A percentile compares a stretch with the other conserved stretches of the same genome.
Conservation (phyloP, 1,140 invertebrate species). For the Hyles euphorbiae region DNA sequence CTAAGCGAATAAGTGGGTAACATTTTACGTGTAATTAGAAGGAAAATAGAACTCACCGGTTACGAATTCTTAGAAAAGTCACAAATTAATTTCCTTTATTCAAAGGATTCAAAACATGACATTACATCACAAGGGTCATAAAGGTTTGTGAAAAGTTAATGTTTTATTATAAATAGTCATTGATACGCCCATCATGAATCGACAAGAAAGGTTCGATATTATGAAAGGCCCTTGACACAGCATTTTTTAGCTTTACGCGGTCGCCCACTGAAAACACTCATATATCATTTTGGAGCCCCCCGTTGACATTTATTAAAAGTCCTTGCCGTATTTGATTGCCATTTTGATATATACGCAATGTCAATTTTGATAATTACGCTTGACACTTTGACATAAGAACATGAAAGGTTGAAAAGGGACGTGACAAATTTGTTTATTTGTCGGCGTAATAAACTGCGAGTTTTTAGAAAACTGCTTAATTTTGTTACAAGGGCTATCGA, state of each 20-base stretch:
- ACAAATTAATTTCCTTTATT: too few species aligned
- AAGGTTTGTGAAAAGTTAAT: slow-evolving; percentile 1
- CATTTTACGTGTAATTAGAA: too few species aligned
- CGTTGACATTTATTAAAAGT: slow-evolving; percentile 46
- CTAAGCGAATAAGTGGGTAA: too few species aligned
- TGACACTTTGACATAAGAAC: not conserved
- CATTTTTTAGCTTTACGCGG: slow-evolving; percentile 30
- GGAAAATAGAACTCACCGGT: too few species aligned
- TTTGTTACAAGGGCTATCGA: too few species aligned
- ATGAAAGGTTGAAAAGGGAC: not conserved
- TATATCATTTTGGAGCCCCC: slow-evolving; percentile 37
- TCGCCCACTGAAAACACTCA: slow-evolving; percentile 31
- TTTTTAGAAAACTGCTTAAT: not conserved
- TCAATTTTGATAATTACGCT: slow-evolving; percentile 12
- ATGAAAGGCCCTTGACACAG: slow-evolving; percentile 38
- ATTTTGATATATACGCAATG: slow-evolving; percentile 19
- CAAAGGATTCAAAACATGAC: too few species aligned
- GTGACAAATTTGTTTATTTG: not conserved
- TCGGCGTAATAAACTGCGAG: not conserved
- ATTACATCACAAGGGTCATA: too few species aligned
- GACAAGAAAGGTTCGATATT: slow-evolving; percentile 27
- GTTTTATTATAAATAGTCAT: slow-evolving; percentile 18
- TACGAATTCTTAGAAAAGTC: too few species aligned
- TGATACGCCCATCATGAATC: slow-evolving; percentile 21
- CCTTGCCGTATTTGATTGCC: slow-evolving; percentile 22